phyloP scores from a whole-genome alignment of 1,140 invertebrate species.

The Zaprionus inermis region DNA sequence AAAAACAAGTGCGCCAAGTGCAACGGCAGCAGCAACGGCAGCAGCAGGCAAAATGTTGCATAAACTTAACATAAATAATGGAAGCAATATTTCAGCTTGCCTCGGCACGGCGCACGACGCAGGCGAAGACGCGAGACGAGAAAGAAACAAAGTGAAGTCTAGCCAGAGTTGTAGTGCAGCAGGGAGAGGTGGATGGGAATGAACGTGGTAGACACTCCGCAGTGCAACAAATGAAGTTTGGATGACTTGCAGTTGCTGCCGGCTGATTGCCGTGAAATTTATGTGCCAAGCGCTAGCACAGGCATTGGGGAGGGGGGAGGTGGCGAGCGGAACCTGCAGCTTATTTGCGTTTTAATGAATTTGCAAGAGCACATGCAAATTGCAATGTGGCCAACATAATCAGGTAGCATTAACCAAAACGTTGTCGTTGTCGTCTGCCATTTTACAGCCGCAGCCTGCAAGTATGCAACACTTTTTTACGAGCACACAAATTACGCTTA shows the following conservation, averaged over 20 bases:
- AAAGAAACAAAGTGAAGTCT: slow-evolving; percentile 47
- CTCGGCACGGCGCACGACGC: slow-evolving; percentile 7
- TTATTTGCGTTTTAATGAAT: slow-evolving; percentile 56
- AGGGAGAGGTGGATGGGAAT: neutral
- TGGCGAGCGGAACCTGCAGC: slow-evolving; percentile 28
- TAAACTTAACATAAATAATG: slow-evolving; percentile 80
- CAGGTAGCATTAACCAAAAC: slow-evolving; percentile 44
- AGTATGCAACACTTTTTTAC: slow-evolving; percentile 36
- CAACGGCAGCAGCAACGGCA: slow-evolving; percentile 35
- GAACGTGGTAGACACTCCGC: slow-evolving; percentile 38
- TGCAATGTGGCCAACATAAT: slow-evolving; percentile 21
- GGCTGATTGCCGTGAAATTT: slow-evolving; percentile 80
- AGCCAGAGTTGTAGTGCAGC: slow-evolving; percentile 10
- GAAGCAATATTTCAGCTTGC: slow-evolving; percentile 74
- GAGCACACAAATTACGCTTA: slow-evolving; percentile 7
- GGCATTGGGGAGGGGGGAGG: slow-evolving; percentile 19
- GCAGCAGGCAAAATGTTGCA: slow-evolving; percentile 66
- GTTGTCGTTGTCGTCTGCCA: neutral
- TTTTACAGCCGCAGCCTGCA: slow-evolving; percentile 30
- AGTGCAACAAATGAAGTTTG: slow-evolving; percentile 79
- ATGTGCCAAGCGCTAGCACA: slow-evolving; percentile 49
- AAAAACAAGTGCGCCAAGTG: slow-evolving; percentile 70
- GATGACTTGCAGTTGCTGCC: slow-evolving; percentile 69
- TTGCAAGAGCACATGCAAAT: slow-evolving; percentile 66
- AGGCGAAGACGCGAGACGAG: slow-evolving; percentile 13